Base-by-base conservation (phyloP, 2,888 invertebrate species). In the Ptycholaimellus sp. region DNA sequence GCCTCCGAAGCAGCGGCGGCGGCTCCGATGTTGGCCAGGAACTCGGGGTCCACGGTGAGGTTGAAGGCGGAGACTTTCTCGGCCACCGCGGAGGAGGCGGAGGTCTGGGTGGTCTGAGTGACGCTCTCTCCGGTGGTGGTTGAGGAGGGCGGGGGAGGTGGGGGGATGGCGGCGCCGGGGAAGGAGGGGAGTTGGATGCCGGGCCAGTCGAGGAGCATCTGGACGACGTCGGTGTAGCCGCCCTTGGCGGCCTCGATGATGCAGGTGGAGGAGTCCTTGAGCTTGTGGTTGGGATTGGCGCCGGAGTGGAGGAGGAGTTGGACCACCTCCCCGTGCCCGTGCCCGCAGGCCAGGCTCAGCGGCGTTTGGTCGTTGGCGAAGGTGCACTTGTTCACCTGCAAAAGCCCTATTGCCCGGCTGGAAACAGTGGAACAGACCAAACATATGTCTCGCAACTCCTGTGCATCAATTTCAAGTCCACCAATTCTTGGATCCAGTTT, bases 201-300 rank as follows among this genome's bases (percentile, higher is more conserved):
- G 22, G 85, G 83, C 65, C 78, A 90, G 63, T 93, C 90, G 46
- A 96, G 70, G 47, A 96, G 66, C 50, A 90, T 67, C 62, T 83
- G 81, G 42, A 93, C 90, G 40, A 96, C 85, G 47, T 73, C 74
- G 18, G 85, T 83, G 63, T 93, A 90, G 0, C 93, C 93, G 35
- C 90, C 87, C 64, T 87, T 87, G 33, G 93, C 80, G 35, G 90
- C 93, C 64, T 96, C 93, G 52, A 96, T 90, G 49, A 96, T 69
- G 76, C 90, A 93, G 37, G 87, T 90, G 42, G 85, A 83, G 61
- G 87, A 87, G 65, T 96, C 93, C 71, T 90, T 87, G 35, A 96
- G 71, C 65, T 82, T 85, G 65, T 87, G 81, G 62, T 79, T 79
- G 35, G 85, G 83, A 67, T 93, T 82, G 30, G 87, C 87, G 49